Percentiles rank a stretch among this genome's conserved stretches.
Evolutionary conservation across 2,888 invertebrate species (phyloP).

Genomic region (Protophormia terraenovae): DNA sequence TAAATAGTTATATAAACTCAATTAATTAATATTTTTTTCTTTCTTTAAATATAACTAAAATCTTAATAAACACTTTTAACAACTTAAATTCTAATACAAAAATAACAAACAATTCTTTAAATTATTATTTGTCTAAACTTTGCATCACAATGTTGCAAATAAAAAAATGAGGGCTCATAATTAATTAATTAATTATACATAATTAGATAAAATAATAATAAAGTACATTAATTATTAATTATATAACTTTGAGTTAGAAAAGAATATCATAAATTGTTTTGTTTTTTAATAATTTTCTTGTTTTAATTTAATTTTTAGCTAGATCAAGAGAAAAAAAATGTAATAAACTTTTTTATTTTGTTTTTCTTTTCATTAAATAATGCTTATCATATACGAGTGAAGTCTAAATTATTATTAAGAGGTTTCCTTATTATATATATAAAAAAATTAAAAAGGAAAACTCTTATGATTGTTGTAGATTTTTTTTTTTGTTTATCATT

Average conservation of each 20-base stretch:
- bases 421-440: slow-evolving; percentile 41
- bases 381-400: slow-evolving; percentile 63
- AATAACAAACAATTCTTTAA: slow-evolving; percentile 34
- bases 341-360: slow-evolving; percentile 43
- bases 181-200: no score
- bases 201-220: slow-evolving; percentile 20
- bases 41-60: slow-evolving; percentile 26
- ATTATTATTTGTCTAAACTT: slow-evolving; percentile 32
- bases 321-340: slow-evolving; percentile 61
- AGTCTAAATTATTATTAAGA: slow-evolving; percentile 62
- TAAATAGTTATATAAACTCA: not conserved
- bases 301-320: slow-evolving; percentile 52
- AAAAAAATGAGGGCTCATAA: slow-evolving; percentile 19
- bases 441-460: slow-evolving; percentile 54
- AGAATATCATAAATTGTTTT: slow-evolving; percentile 33
- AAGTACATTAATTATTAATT: slow-evolving; percentile 40
- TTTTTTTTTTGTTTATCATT: slow-evolving; percentile 40
- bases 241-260: slow-evolving; percentile 60
- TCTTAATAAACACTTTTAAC: slow-evolving; percentile 45
- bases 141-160: slow-evolving; percentile 49
- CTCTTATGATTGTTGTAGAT: slow-evolving; percentile 64
- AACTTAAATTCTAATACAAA: slow-evolving; percentile 52
- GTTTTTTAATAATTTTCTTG: slow-evolving; percentile 11
- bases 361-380: slow-evolving; percentile 43
- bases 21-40: not conserved